Conservation (phyloP, 2,888 invertebrate genomes). For the Conus canariensis region DNA sequence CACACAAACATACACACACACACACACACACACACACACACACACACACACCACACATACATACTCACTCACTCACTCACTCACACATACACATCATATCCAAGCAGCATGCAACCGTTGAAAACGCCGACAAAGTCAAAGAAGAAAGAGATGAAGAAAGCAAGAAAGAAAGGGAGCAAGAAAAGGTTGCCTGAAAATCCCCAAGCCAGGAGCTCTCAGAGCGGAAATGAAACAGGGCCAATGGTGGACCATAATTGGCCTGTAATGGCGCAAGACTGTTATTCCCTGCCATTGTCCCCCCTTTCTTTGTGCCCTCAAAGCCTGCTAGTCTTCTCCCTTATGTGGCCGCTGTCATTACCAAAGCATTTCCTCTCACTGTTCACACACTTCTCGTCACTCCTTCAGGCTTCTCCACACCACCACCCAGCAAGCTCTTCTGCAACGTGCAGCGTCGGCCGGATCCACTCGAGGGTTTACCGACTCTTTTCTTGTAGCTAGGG, state of each 20-base stretch:
- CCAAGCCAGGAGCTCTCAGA: neutral
- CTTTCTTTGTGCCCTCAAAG: constrained; percentile 23
- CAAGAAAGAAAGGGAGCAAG: too few relatives aligned
- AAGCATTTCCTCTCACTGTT: neutral
- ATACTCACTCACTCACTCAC: too few relatives aligned
- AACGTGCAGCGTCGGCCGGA: neutral
- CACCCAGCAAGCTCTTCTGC: neutral
- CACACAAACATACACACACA: too few relatives aligned
- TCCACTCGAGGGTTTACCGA: neutral
- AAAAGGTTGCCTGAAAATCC: neutral
- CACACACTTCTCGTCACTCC: neutral
- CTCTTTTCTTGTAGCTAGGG: neutral
- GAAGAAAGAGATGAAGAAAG: too few relatives aligned
- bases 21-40: too few relatives aligned
- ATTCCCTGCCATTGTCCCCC: constrained; percentile 38
- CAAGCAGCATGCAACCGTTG: too few relatives aligned
- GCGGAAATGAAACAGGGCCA: constrained; percentile 38
- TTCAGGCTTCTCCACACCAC: neutral
- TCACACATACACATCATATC: too few relatives aligned
- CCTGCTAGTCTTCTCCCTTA: constrained; percentile 12
- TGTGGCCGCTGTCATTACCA: constrained; percentile 25
- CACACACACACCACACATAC: too few relatives aligned
- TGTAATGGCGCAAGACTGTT: constrained; percentile 35
- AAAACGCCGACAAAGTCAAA: too few relatives aligned
- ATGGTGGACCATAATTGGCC: constrained; percentile 34